Base-by-base conservation (phyloP, 2,888 invertebrate species). In the Eupithecia tripunctaria region DNA sequence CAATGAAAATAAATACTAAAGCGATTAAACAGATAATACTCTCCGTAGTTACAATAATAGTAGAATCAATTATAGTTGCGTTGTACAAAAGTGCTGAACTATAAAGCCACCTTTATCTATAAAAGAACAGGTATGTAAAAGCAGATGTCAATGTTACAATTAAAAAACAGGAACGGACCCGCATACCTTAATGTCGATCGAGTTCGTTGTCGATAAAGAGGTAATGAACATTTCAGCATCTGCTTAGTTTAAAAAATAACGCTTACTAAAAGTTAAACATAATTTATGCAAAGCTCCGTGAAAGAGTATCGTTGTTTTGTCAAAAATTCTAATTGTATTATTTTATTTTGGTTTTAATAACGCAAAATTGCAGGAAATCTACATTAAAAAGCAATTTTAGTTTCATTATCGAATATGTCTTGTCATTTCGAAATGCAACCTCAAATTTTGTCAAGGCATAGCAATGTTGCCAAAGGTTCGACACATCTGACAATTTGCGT, bases 81-180 rank as follows among this genome's bases (percentile, higher is more conserved):
- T 27, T 32, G 21, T 63, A 36, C 36, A 32, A 21, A n/a, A 63
- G 62, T 63, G 12, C 15, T 18, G 27, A 60, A 62, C 1, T n/a
- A n/a, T n/a, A 12, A n/a, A n/a, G 18, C 43, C 51, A 56, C 67
- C 63, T 59, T 63, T 70, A 38, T 56, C 29, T 43, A 65, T 70
- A 62, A 36, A 51, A 67, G 38, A 63, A 68, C 64, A 47, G 64
- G 51, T 25, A 64, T 18, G 27, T 56, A 67, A 67, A 70, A 76
- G 73, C 73, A 73, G 74, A 72, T 78, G 78, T 66, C 64, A 59
- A 68, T 38, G 64, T 25, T 21, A 25, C 76, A 81, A 81, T 82
- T 83, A 77, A 79, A 47, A 77, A 77, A 74, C 72, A 73, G 76
- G 71, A 79, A 74, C 68, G 71, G 67, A 43, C 79, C 79, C 76